Evolutionary conservation across 2,888 invertebrate species (phyloP), one percentile per base, ranked within the genome.

Genomic region (Cosmopolites sordidus): DNA sequence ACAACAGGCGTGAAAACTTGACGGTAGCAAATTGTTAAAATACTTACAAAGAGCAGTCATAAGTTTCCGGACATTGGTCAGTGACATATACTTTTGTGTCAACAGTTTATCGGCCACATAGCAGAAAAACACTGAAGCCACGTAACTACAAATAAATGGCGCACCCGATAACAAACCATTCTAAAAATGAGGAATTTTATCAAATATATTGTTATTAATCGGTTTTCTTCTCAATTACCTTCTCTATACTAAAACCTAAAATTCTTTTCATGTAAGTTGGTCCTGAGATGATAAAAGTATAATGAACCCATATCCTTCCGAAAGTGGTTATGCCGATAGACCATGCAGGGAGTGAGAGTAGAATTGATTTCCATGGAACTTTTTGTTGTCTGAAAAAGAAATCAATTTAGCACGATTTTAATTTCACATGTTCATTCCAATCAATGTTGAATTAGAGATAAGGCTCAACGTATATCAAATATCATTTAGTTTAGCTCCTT

Each of bases 231-330:
- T n/a, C n/a, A n/a, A n/a, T 48, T 55, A 48, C 63, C 69, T 82
- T 79, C 70, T 84, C 80, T 64, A 85, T 84, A 61, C 80, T 79
- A 67, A 86, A 85, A 17, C 83, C 82, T 12, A 86, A 73, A 51
- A 86, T 80, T 51, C 80, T 79, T 69, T 83, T 83, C 83, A 86
- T 86, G 66, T 85, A 86, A 65, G 79, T 79, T 15, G 86, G 86
- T 9, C 86, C 86, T 43, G 81, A 79, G 63, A 83, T 81, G 67
- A 86, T 86, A 68, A 86, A 86, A 16, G 83, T 81, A 66, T 86
- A 86, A 66, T 86, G 84, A 3, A 85, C 81, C 84, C 85, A 86
- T 66, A 86, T 86, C 45, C 86, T 75, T n/a, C 86, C 86, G 63
- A 86, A 86, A 1, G 86, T 86, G 1, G 86, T 86, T 33, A 86